Evolutionary conservation across 2,797 vertebrate genomes (phyloP).

Genomic region (Odontamblyopus rebecca): DNA sequence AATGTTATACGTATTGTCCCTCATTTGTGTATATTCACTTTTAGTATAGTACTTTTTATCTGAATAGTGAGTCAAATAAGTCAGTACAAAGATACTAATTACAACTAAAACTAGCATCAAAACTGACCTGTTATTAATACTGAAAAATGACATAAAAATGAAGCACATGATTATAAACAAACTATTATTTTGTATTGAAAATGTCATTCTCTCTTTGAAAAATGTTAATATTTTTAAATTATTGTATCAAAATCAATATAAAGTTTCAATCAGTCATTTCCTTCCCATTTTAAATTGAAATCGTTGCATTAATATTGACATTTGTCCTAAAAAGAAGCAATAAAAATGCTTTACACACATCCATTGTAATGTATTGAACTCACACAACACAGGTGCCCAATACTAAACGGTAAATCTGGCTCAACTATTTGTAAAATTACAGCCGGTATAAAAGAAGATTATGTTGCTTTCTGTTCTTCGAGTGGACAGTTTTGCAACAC

Average conservation of each 20-base stretch:
- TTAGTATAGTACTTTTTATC: neutral
- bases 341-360: too few relatives aligned
- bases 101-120: neutral
- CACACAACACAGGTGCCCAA: too few relatives aligned
- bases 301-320: too few relatives aligned
- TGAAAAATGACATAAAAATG: neutral
- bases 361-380: too few relatives aligned
- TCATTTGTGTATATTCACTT: neutral
- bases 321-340: too few relatives aligned
- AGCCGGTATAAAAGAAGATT: constrained; percentile 16
- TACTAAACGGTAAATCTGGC: neutral
- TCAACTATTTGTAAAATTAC: neutral
- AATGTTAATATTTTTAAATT: too few relatives aligned
- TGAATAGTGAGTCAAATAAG: neutral
- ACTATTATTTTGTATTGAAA: too few relatives aligned
- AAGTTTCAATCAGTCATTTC: neutral
- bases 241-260: neutral
- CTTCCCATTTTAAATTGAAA: too few relatives aligned
- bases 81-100: neutral
- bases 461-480: neutral
- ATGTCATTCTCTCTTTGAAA: neutral
- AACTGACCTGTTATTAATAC: neutral
- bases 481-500: constrained; percentile 21
- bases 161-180: too few relatives aligned
- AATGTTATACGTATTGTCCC: neutral